These are phyloP conservation scores for Talpa occidentalis DNA, from an alignment of 2,113 vertebrate species.

Conservation along the genomic window DNA sequence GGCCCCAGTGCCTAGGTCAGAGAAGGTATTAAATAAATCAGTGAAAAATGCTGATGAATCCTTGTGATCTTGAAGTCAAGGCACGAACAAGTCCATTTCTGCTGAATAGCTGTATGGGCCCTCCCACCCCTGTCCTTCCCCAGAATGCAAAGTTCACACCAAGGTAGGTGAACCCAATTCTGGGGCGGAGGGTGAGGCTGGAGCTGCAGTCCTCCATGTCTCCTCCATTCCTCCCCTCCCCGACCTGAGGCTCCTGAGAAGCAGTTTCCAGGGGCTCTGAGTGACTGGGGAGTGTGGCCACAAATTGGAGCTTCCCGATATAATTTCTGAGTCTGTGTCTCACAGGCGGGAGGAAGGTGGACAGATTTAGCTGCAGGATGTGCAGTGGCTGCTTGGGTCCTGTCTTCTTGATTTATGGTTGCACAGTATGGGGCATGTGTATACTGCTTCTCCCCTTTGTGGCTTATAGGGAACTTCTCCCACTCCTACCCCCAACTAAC, in stretches of 20 bases:
- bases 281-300: not conserved
- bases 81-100: not conserved
- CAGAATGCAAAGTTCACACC: not conserved
- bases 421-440: accelerated
- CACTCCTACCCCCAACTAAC: not conserved
- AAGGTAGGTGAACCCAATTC: not conserved
- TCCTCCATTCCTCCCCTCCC: no score
- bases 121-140: not conserved
- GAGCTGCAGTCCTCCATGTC: not conserved
- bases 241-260: not conserved
- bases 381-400: accelerated
- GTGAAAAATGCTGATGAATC: not conserved
- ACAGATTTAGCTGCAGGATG: constrained; percentile 32
- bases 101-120: not conserved
- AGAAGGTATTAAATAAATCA: no score
- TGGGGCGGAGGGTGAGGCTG: not conserved
- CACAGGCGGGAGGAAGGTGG: not conserved
- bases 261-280: not conserved
- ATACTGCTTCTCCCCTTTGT: accelerated
- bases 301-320: not conserved
- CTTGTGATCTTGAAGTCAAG: not conserved
- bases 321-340: constrained; percentile 54
- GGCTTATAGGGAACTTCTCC: not conserved
- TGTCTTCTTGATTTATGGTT: constrained; percentile 43
- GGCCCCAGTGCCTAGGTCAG: no score